Evolutionary conservation across 37 sponge, comb jelly and placozoan species (phyloP), one percentile per base, ranked within the genome.

Genomic region (Hormiphora californensis): DNA sequence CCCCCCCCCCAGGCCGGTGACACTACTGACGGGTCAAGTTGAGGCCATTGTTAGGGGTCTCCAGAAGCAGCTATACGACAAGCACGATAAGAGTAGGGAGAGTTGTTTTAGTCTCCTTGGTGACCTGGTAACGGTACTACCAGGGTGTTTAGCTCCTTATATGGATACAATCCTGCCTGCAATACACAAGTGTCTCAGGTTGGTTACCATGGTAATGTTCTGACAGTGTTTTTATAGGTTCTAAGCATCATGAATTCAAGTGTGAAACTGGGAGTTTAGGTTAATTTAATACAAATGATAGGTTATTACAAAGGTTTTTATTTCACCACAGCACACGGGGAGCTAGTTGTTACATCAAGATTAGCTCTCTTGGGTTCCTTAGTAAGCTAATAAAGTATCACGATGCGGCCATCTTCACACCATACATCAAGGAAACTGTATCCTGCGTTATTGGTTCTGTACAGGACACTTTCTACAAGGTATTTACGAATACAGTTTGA

Each of bases 271-370:
- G n/a, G n/a, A n/a, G n/a, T n/a, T n/a, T n/a, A n/a, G n/a, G n/a
- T n/a, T n/a, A n/a, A n/a, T n/a, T n/a, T n/a, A n/a, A n/a, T n/a
- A n/a, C n/a, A n/a, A n/a, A n/a, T n/a, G n/a, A n/a, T n/a, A n/a
- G n/a, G n/a, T n/a, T n/a, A n/a, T n/a, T n/a, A n/a, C n/a, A n/a
- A n/a, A n/a, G n/a, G n/a, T n/a, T n/a, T n/a, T n/a, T n/a, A n/a
- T n/a, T n/a, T n/a, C n/a, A 57, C 25, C 90, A 89, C 53, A 88
- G 88, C 86, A 93, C 94, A 39, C 92, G 90, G 57, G 89, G 90
- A 3, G 90, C 95, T 5, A 88, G 92, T 54, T 93, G 93, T n/a
- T 94, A 97, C 54, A 89, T 97, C 89, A 97, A 92, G 91, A 97
- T 97, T 39, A 95, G 94, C 61, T 88, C 93, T n/a, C 92, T 97